Evolutionary conservation across 2,797 vertebrate species (phyloP).

Genomic region (Poecilia velifera): DNA sequence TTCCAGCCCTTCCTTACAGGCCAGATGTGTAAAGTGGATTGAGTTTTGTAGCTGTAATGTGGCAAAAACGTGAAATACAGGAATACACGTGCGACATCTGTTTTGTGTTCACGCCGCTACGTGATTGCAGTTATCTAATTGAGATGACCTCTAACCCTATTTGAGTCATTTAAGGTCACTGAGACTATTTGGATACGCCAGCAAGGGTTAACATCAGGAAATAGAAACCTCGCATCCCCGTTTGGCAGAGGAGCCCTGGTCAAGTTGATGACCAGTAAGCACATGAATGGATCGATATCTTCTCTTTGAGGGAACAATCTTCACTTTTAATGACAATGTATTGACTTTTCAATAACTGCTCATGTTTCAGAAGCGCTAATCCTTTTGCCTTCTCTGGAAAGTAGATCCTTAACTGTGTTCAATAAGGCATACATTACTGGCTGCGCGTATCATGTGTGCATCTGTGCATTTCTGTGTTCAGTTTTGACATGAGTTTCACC

Average conservation of each 20-base stretch:
- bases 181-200: conserved; percentile 22
- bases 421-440: conserved; percentile 28
- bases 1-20: not conserved
- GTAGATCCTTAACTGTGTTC: conserved; percentile 45
- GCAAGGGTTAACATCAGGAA: conserved; percentile 50
- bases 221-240: conserved; percentile 73
- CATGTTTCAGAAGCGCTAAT: conserved; percentile 80
- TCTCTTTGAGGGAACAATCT: conserved; percentile 79
- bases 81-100: not conserved
- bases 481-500: conserved; percentile 6
- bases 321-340: conserved; percentile 82
- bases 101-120: not conserved
- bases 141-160: conserved; percentile 18
- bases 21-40: not conserved
- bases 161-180: conserved; percentile 28
- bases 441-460: conserved; percentile 17
- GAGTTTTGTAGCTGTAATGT: not conserved
- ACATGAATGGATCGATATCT: conserved; percentile 76
- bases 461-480: not conserved
- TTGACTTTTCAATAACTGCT: conserved; percentile 83
- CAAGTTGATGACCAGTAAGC: conserved; percentile 78
- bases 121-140: not conserved
- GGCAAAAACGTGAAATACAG: not conserved
- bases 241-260: conserved; percentile 76
- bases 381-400: conserved; percentile 70